Conservation (phyloP, 2,888 invertebrate genomes). For the Harpalus rubripes region DNA sequence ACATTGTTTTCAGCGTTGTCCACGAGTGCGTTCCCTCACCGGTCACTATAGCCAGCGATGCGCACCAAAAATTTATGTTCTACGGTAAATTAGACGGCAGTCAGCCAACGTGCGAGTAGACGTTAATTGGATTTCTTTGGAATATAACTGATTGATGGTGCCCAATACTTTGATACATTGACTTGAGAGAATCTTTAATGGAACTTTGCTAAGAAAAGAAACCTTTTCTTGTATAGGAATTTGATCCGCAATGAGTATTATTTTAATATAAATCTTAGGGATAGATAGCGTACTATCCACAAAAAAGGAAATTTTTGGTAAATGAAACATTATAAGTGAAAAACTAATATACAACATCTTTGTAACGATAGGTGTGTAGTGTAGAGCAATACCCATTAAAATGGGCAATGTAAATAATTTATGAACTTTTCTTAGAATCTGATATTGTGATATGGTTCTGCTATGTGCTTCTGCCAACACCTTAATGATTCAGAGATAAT, state of each 20-base stretch:
- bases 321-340: no score
- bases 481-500: no score
- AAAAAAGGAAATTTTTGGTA: no score
- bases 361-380: no score
- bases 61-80: slow-evolving; percentile 52
- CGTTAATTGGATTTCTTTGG: slow-evolving; percentile 51
- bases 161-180: slow-evolving; percentile 11
- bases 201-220: not conserved
- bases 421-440: no score
- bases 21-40: not conserved
- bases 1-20: slow-evolving; percentile 43
- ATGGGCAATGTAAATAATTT: no score
- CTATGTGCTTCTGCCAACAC: no score
- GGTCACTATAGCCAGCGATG: slow-evolving; percentile 20
- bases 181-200: not conserved
- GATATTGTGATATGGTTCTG: no score
- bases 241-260: not conserved
- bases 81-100: slow-evolving; percentile 47
- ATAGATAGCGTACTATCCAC: no score
- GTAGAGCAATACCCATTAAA: no score
- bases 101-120: slow-evolving; percentile 10
- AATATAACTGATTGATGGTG: slow-evolving; percentile 47
- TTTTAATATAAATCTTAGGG: not conserved
- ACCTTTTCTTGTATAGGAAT: not conserved
- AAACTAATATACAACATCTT: no score